phyloP scores from a whole-genome alignment of 2,888 invertebrate species.

The Volucella zonaria region DNA sequence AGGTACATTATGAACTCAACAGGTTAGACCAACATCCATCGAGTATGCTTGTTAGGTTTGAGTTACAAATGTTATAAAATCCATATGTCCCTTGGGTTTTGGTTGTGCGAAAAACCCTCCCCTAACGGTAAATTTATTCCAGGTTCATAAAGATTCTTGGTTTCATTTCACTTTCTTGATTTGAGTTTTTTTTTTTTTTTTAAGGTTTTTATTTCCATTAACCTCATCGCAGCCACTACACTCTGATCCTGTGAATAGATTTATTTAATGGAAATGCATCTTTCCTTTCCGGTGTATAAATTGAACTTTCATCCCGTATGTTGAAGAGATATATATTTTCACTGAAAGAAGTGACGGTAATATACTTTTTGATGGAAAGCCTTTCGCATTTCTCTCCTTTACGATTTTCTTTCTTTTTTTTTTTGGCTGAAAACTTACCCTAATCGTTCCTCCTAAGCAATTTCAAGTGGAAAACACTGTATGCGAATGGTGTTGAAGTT shows the following conservation, averaged over 20 bases:
- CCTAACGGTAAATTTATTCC: constrained; percentile 19
- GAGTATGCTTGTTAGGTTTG: constrained; percentile 64
- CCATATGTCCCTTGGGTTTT: constrained; percentile 63
- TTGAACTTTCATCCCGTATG: constrained; percentile 35
- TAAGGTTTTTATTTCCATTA: neutral
- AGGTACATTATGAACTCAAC: constrained; percentile 66
- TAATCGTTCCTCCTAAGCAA: constrained; percentile 64
- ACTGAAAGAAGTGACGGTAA: constrained; percentile 25
- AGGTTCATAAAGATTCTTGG: neutral
- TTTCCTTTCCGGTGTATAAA: constrained; percentile 3
- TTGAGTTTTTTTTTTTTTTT: constrained; percentile 35
- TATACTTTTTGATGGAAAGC: constrained; percentile 55
- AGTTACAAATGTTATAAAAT: constrained; percentile 67
- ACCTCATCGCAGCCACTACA: constrained; percentile 46
- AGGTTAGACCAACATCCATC: constrained; percentile 51
- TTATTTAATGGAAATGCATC: constrained; percentile 64
- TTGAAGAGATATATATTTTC: constrained; percentile 60
- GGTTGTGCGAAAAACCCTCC: constrained; percentile 61
- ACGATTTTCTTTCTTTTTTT: constrained; percentile 5
- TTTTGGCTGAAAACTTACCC: constrained; percentile 57
- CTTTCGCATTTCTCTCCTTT: constrained; percentile 5
- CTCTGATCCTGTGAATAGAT: constrained; percentile 50
- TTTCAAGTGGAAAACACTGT: constrained; percentile 51
- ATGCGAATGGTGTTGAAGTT: constrained; percentile 36
- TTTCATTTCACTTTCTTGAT: constrained; percentile 41